phyloP scores from a whole-genome alignment of 1,140 invertebrate species.

The Heliconius hermathena region DNA sequence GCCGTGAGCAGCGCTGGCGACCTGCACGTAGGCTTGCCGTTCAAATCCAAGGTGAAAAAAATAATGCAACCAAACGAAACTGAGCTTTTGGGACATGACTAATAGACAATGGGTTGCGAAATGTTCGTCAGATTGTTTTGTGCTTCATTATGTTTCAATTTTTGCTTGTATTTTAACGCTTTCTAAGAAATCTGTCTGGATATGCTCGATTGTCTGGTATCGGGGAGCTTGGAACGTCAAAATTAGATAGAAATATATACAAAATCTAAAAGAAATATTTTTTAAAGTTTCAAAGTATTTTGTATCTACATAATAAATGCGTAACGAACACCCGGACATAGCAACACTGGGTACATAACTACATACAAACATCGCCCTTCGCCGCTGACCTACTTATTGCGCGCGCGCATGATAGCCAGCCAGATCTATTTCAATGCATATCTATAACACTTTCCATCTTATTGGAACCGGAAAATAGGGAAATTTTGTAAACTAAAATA shows the following conservation, averaged over 20 bases:
- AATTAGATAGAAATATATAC: neutral
- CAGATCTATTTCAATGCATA: conserved; percentile 51
- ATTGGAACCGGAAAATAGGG: conserved; percentile 6
- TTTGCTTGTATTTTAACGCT: conserved; percentile 15
- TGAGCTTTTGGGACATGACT: conserved; percentile 70
- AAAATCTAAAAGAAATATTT: neutral
- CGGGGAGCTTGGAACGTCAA: neutral
- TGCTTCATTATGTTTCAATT: conserved; percentile 19
- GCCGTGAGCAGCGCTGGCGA: conserved; percentile 58
- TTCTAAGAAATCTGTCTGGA: conserved; percentile 27
- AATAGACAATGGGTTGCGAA: conserved; percentile 66
- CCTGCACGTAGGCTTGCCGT: conserved; percentile 68
- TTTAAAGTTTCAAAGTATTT: neutral
- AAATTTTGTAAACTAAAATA: neutral
- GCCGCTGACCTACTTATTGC: conserved; percentile 66
- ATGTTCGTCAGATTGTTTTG: conserved; percentile 27
- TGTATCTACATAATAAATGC: neutral
- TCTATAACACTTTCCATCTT: conserved; percentile 31
- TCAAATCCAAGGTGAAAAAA: conserved; percentile 61
- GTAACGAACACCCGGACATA: conserved; percentile 45
- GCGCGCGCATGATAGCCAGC: conserved; percentile 48
- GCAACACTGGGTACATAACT: conserved; percentile 50
- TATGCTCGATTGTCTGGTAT: conserved; percentile 10
- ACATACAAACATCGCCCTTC: conserved; percentile 59
- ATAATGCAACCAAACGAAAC: conserved; percentile 55